Conservation (phyloP, 2,888 invertebrate species). For the Salticus scenicus region DNA sequence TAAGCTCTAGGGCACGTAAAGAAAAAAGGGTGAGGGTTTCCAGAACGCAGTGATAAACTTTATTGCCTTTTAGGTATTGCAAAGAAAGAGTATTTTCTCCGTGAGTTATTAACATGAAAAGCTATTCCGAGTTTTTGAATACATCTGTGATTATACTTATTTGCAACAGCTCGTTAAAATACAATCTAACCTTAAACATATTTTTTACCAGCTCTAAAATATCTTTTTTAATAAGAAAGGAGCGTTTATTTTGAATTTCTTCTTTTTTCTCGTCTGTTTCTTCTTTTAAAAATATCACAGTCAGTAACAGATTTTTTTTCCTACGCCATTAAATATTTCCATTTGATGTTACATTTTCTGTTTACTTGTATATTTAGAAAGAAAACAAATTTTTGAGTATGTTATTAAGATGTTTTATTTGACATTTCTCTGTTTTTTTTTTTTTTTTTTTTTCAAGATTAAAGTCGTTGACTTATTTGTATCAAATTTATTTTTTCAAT, state of each 20-base stretch:
- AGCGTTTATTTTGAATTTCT: background rate
- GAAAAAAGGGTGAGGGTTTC: background rate
- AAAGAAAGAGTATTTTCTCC: conserved; percentile 33
- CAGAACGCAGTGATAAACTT: conserved; percentile 50
- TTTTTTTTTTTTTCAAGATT: too few relatives aligned
- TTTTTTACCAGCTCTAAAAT: conserved; percentile 39
- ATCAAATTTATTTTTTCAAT: too few relatives aligned
- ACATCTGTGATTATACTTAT: conserved; percentile 48
- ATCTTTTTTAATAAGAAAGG: conserved; percentile 28
- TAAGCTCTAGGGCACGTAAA: conserved; percentile 24
- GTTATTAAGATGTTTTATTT: background rate
- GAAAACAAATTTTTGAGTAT: background rate
- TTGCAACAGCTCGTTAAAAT: conserved; percentile 59
- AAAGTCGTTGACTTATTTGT: too few relatives aligned
- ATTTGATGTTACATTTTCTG: conserved; percentile 30
- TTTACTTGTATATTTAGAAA: background rate
- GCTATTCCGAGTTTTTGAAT: conserved; percentile 32
- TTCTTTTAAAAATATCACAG: conserved; percentile 12
- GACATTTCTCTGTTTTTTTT: too few relatives aligned
- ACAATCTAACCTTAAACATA: conserved; percentile 54
- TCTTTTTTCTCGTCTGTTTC: conserved; percentile 25
- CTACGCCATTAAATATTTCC: conserved; percentile 45
- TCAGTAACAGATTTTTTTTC: conserved; percentile 13
- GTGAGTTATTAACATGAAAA: conserved; percentile 58
- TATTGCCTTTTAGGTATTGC: conserved; percentile 30